Evolutionary conservation across 2,797 vertebrate genomes (phyloP).

Genomic region (Lacerta agilis): DNA sequence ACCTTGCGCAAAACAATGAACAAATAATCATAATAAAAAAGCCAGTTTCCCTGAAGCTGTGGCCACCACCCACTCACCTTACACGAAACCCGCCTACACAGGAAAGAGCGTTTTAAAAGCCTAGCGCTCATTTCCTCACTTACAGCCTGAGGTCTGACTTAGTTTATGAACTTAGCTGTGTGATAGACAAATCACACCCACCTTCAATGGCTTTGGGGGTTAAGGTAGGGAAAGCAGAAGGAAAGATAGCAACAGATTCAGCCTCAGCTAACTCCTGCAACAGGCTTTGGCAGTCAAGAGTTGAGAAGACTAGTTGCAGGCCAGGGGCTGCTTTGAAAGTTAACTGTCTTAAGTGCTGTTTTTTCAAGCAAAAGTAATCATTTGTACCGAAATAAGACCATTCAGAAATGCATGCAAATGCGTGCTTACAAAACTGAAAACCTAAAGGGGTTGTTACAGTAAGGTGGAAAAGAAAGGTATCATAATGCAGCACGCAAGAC

Average conservation of each 20-base stretch:
- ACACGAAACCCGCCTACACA: not conserved
- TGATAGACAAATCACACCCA: not conserved
- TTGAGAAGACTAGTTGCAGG: not conserved
- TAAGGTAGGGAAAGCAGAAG: not conserved
- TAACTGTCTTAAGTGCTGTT: not conserved
- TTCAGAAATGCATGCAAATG: not conserved
- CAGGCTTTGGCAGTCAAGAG: not conserved
- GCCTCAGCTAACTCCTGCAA: not conserved
- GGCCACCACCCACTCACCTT: not conserved
- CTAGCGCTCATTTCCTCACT: not conserved
- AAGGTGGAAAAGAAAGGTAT: not conserved
- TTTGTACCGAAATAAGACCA: not conserved
- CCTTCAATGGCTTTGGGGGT: not conserved
- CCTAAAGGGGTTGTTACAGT: not conserved
- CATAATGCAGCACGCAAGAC: no score
- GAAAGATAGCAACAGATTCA: not conserved
- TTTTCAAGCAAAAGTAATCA: not conserved
- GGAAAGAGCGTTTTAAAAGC: not conserved
- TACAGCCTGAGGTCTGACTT: not conserved
- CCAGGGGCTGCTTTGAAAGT: not conserved
- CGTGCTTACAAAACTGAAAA: not conserved
- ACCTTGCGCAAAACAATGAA: conserved; percentile 11
- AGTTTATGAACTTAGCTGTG: not conserved
- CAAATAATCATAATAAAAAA: not conserved
- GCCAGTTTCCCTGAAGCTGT: conserved; percentile 21